These are phyloP conservation scores for Eudorcas thomsonii DNA, from an alignment of 2,113 vertebrate species.

Conservation along the genomic window DNA sequence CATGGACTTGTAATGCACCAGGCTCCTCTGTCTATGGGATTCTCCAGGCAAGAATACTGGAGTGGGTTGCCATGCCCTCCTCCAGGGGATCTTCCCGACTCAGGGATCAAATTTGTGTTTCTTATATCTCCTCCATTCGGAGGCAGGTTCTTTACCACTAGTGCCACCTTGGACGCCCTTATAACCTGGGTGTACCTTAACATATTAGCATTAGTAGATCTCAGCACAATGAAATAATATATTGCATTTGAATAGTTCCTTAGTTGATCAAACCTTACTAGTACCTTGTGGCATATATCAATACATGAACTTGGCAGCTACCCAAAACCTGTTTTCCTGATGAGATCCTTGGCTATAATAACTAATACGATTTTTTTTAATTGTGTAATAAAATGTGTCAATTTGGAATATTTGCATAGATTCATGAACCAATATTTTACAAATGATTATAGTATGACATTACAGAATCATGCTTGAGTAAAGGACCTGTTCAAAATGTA, in stretches of 20 bases:
- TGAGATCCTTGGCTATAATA: neutral
- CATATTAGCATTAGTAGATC: neutral
- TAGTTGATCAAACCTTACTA: neutral
- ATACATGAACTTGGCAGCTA: neutral
- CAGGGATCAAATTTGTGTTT: neutral
- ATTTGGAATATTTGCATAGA: neutral
- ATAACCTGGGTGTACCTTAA: neutral
- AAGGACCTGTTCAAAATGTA: neutral
- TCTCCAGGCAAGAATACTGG: neutral
- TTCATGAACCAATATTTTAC: neutral
- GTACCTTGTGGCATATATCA: neutral
- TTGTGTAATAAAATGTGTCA: neutral
- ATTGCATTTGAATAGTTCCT: neutral
- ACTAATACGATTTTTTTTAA: neutral
- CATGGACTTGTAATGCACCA: neutral
- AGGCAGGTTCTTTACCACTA: neutral
- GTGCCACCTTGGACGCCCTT: neutral
- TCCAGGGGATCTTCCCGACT: neutral
- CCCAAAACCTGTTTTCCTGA: neutral
- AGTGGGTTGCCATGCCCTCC: neutral
- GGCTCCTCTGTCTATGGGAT: neutral
- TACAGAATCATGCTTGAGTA: neutral
- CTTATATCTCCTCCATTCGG: neutral
- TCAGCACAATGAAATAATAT: neutral
- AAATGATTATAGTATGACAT: neutral